Evolutionary conservation across 2,113 vertebrate genomes (phyloP).

Genomic region (Ceratotherium simum): DNA sequence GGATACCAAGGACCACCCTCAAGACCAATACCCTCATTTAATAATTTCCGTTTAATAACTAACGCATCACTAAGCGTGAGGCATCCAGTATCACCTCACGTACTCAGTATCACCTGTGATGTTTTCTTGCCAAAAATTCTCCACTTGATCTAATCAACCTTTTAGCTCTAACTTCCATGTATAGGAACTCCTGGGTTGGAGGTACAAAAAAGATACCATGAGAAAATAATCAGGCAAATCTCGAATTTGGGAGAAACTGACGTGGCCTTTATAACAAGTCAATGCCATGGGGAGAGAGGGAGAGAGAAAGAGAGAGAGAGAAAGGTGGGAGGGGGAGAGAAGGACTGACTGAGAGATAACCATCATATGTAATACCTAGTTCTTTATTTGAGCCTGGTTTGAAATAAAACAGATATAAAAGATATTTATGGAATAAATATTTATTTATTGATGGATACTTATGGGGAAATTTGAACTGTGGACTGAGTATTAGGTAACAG

Average conservation of each 20-base stretch:
- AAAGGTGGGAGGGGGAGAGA: fast-evolving
- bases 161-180: neutral
- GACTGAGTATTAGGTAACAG: neutral
- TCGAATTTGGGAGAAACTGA: neutral
- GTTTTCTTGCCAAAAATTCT: neutral
- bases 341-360: neutral
- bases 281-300: neutral
- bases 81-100: neutral
- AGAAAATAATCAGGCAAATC: neutral
- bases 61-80: neutral
- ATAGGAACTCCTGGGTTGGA: neutral
- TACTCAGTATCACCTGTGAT: neutral
- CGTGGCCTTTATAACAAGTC: neutral
- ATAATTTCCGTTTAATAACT: neutral
- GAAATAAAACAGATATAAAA: neutral
- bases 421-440: neutral
- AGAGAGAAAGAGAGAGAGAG: no score
- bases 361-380: neutral
- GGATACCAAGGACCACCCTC: neutral
- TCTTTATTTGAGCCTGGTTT: neutral
- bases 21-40: neutral
- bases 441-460: neutral
- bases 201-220: neutral
- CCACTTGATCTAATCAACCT: neutral
- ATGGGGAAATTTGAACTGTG: neutral